Evolutionary conservation across 2,797 vertebrate species (phyloP).

Genomic region (Rhodeus uyekii): DNA sequence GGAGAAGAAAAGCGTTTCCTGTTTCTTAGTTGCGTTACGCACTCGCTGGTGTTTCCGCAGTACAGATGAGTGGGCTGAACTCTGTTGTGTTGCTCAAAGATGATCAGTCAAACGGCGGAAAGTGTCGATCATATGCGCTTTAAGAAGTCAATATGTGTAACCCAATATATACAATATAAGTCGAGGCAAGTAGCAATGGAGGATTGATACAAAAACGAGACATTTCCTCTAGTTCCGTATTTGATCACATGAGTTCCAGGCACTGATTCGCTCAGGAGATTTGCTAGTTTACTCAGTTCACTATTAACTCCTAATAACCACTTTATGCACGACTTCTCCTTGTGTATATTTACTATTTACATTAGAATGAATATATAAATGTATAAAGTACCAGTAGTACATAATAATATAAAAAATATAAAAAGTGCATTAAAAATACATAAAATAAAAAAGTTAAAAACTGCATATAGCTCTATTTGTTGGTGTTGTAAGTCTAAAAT

Average conservation of each 20-base stretch:
- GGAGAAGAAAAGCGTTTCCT: not conserved
- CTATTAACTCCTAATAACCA: too few species aligned
- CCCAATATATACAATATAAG: not conserved
- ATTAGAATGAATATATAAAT: not conserved
- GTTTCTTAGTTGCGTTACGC: not conserved
- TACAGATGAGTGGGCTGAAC: not conserved
- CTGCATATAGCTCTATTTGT: too few species aligned
- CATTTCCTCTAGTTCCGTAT: conserved; percentile 32
- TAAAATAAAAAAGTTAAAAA: not conserved
- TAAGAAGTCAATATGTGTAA: not conserved
- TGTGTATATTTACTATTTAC: not conserved
- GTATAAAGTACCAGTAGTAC: not conserved
- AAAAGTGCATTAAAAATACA: not conserved
- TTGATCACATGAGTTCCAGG: conserved; percentile 40
- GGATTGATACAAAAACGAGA: not conserved
- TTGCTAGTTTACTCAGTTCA: not conserved
- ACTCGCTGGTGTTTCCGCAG: not conserved
- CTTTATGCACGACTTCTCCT: not conserved
- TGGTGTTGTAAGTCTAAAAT: too few species aligned
- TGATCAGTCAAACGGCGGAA: not conserved
- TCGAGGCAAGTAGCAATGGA: not conserved
- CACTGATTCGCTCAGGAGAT: not conserved
- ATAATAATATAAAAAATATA: not conserved
- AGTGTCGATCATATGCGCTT: too few species aligned
- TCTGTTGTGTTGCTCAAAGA: not conserved